Base-by-base conservation (phyloP, 2,888 invertebrate species). In the Lasioglossum vierecki region DNA sequence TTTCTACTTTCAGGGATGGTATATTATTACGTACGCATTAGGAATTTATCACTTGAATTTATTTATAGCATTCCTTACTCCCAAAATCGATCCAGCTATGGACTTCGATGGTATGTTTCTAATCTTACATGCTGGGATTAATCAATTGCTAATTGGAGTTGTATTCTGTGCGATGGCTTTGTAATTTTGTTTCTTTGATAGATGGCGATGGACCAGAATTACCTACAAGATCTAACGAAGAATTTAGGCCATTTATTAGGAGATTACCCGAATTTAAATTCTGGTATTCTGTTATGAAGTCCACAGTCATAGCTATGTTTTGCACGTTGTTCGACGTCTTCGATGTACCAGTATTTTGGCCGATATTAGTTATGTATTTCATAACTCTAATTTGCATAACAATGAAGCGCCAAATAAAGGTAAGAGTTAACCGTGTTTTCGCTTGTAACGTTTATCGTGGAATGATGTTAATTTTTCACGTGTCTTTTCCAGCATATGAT, bases 261-360 rank as follows among this genome's bases (percentile, higher is more conserved):
- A 97, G 99, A 92, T 96, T 99, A 94, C 99, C 99, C 73, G 99
- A 99, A 96, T 99, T 99, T 95, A 99, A 99, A 95, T 99, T 99
- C 95, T 99, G 99, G 99, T 97, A 99, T 92, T 99, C 99, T 91
- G 98, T 99, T 86, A 97, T 98, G 84, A 99, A 99, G 95, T 99
- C 99, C 91, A 99, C 99, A 63, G 91, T 98, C 18, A 96, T 99
- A 92, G 99, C 98, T 70, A 96, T 98, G 94, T 95, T 97, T 91
- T 99, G 99, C 96, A 99, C 99, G 84, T 98, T 99, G 95, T 99
- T 99, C 95, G 99, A 99, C 94, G 97, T 98, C 93, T 99, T 99
- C 95, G 99, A 99, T 96, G 98, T 99, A 95, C 99, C 99, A 94
- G 99, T 99, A 93, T 99, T 99, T 96, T 99, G 99, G 99, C 99